A percentile compares a stretch with the other conserved stretches of the same genome.
Conservation (phyloP, 2,888 invertebrate species). For the Meghimatium bilineatum region DNA sequence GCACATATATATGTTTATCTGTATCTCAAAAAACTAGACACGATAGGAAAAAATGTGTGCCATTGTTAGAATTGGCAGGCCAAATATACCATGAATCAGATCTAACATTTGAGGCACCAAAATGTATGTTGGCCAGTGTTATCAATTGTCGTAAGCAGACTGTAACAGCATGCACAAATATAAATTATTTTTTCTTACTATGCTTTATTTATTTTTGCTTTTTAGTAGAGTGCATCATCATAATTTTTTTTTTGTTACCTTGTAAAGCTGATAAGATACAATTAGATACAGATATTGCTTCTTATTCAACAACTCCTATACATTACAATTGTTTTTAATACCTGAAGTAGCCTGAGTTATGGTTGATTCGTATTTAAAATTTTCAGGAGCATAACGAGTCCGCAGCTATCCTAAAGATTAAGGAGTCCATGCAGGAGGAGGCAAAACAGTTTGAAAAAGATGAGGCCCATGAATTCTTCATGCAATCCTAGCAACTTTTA, state of each 20-base stretch:
- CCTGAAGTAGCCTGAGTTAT: conserved; percentile 51
- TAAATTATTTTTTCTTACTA: conserved; percentile 46
- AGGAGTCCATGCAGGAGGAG: conserved; percentile 99
- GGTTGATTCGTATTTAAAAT: conserved; percentile 52
- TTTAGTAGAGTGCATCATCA: conserved; percentile 31
- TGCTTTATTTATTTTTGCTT: conserved; percentile 44
- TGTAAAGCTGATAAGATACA: neutral
- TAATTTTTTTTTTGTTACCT: neutral
- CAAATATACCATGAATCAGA: too few relatives aligned
- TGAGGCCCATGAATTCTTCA: conserved; percentile 68
- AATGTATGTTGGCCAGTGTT: too few relatives aligned
- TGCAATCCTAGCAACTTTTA: conserved; percentile 64
- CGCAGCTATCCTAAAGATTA: conserved; percentile 99
- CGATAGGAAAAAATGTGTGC: too few relatives aligned
- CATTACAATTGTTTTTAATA: conserved; percentile 9
- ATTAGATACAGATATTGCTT: neutral
- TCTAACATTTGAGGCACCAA: too few relatives aligned
- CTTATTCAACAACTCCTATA: neutral
- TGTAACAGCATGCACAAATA: neutral
- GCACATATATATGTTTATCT: too few relatives aligned
- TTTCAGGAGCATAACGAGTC: conserved; percentile 88
- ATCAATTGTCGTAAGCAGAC: too few relatives aligned
- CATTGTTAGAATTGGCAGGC: too few relatives aligned
- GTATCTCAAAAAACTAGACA: too few relatives aligned
- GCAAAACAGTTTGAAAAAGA: conserved; percentile 87